Evolutionary conservation across 2,888 invertebrate species (phyloP).

Genomic region (Phania funesta): DNA sequence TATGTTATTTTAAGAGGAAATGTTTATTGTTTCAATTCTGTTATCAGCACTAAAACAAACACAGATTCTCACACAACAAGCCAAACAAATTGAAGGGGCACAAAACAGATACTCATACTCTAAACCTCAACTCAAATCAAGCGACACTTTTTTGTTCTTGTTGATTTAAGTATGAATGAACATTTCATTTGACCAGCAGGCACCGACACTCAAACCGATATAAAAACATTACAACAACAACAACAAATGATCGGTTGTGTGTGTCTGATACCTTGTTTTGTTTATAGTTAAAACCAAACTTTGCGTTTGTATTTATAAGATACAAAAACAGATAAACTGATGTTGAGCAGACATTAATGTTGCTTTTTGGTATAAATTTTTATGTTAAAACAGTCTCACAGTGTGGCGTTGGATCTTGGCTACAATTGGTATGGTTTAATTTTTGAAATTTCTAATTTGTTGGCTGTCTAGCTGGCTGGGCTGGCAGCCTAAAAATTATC

Average conservation of each 20-base stretch:
- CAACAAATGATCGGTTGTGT: constrained; percentile 40
- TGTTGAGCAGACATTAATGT: constrained; percentile 63
- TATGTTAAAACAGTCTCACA: constrained; percentile 15
- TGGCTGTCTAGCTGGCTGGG: constrained; percentile 10
- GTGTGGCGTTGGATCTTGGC: constrained; percentile 70
- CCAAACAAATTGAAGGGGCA: constrained; percentile 18
- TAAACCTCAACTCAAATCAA: constrained; percentile 31
- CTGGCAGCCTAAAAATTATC: constrained; percentile 69
- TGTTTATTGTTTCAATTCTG: constrained; percentile 80
- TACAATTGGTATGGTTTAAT: constrained; percentile 4
- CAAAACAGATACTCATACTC: constrained; percentile 3
- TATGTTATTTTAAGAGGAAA: constrained; percentile 78
- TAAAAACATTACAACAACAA: too few species aligned
- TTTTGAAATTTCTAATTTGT: constrained; percentile 50
- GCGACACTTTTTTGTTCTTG: constrained; percentile 44
- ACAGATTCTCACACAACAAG: constrained; percentile 60
- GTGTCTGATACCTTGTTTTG: constrained; percentile 63
- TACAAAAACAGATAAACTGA: constrained; percentile 58
- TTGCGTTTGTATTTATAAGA: constrained; percentile 42
- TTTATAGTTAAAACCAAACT: constrained; percentile 54
- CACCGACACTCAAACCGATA: constrained; percentile 32
- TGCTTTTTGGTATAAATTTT: constrained; percentile 15
- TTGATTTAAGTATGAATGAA: constrained; percentile 62
- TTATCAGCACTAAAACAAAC: constrained; percentile 78
- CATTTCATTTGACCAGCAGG: constrained; percentile 53